A percentile compares a stretch with the other conserved stretches of the same genome.
phyloP scores from a whole-genome alignment of 2,113 vertebrate species.

The Melanerpes formicivorus region DNA sequence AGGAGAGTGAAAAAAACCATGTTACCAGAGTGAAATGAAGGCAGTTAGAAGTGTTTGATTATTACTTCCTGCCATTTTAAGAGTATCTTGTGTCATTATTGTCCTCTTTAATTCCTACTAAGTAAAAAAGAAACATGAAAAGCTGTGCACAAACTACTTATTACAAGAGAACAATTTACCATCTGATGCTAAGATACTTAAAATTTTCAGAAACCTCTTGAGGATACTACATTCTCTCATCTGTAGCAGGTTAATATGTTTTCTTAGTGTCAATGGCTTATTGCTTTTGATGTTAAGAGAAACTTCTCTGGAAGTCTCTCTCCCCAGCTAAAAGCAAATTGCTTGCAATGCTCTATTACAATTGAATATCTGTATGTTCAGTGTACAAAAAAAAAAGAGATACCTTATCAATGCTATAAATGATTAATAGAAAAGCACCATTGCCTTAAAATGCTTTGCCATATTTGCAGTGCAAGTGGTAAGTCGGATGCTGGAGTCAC shows the following conservation, averaged over 20 bases:
- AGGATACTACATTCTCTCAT: not conserved
- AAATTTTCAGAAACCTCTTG: not conserved
- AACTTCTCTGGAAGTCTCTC: not conserved
- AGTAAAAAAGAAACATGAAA: not conserved
- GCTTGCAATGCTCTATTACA: not conserved
- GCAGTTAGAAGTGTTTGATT: not conserved
- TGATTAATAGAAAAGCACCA: not conserved
- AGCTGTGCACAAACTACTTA: not conserved
- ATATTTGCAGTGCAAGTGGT: not conserved
- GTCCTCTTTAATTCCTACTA: not conserved
- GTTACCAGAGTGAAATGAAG: not conserved
- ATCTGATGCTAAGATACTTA: not conserved
- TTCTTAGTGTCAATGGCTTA: not conserved
- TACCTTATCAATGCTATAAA: not conserved
- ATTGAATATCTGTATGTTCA: not conserved
- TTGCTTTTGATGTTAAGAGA: not conserved
- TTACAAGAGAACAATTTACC: not conserved
- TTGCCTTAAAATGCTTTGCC: not conserved
- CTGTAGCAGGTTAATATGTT: not conserved
- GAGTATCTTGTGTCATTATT: not conserved
- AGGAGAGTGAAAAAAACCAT: not conserved
- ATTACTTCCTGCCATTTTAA: not conserved
- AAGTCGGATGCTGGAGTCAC: not conserved
- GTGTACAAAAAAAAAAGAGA: not conserved
- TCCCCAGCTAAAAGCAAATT: not conserved